Evolutionary conservation across 2,113 vertebrate species (phyloP).

Genomic region (Mohoua ochrocephala): DNA sequence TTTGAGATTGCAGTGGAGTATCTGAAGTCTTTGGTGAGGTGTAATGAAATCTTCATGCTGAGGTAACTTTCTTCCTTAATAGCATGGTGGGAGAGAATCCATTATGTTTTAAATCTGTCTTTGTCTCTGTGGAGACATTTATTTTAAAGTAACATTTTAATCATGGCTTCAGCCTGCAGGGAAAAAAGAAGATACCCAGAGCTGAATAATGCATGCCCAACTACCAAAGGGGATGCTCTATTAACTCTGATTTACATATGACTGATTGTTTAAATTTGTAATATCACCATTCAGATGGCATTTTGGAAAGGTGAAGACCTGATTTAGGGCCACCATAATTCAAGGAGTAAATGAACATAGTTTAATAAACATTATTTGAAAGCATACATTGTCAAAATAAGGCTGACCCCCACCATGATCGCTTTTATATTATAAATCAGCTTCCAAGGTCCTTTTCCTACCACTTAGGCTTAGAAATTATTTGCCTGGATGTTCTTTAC

Average conservation of each 20-base stretch:
- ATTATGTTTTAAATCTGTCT: constrained; percentile 48
- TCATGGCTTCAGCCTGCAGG: constrained; percentile 36
- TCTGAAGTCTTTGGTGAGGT: background rate
- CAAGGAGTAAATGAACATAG: background rate
- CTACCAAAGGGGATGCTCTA: constrained; percentile 42
- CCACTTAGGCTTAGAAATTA: background rate
- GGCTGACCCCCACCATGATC: background rate
- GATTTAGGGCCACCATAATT: background rate
- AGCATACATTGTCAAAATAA: background rate
- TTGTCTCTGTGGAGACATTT: constrained; percentile 53
- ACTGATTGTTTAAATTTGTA: constrained; percentile 45
- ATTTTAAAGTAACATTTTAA: constrained; percentile 60
- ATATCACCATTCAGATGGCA: background rate
- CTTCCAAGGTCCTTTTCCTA: background rate
- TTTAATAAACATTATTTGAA: constrained; percentile 25
- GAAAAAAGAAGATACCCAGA: constrained; percentile 38
- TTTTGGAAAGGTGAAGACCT: constrained; percentile 20
- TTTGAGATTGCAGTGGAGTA: background rate
- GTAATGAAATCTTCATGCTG: constrained; percentile 43
- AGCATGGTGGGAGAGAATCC: constrained; percentile 7
- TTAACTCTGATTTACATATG: constrained; percentile 59
- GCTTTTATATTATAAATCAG: background rate
- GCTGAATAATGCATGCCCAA: constrained; percentile 46
- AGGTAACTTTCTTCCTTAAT: constrained; percentile 40
- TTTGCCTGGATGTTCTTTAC: background rate